These are phyloP conservation scores for Acromyrmex charruanus DNA, from an alignment of 1,140 invertebrate genomes.

Conservation along the genomic window DNA sequence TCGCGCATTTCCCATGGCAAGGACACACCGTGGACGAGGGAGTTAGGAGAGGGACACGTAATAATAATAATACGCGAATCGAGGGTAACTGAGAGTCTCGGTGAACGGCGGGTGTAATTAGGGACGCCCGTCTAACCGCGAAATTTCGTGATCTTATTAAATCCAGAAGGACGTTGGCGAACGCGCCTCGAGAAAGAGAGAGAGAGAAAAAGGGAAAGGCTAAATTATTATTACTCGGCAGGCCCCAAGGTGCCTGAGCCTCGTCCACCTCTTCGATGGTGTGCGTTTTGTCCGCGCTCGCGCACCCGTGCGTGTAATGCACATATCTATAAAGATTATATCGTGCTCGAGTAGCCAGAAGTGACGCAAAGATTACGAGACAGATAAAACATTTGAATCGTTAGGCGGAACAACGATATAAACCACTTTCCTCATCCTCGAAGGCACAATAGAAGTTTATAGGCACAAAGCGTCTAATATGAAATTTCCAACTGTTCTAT, in stretches of 20 bases:
- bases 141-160: conserved; percentile 86
- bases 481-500: conserved; percentile 6
- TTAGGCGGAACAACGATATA: background rate
- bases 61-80: conserved; percentile 79
- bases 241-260: conserved; percentile 68
- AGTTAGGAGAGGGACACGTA: conserved; percentile 60
- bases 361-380: conserved; percentile 54
- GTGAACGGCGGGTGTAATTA: conserved; percentile 81
- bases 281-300: conserved; percentile 33
- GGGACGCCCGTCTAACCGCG: conserved; percentile 82
- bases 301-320: conserved; percentile 40
- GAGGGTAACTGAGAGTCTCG: conserved; percentile 77
- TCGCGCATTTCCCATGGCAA: conserved; percentile 74
- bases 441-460: background rate
- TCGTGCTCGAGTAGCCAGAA: conserved; percentile 33
- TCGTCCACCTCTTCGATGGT: conserved; percentile 34
- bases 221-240: conserved; percentile 74
- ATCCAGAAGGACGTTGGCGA: conserved; percentile 76
- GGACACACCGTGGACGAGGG: conserved; percentile 69
- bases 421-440: conserved; percentile 12
- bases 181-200: conserved; percentile 49
- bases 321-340: conserved; percentile 54
- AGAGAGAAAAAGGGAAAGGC: conserved; percentile 76
- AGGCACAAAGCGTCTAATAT: background rate
- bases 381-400: conserved; percentile 33